Percentiles rank a stretch among this genome's conserved stretches.
Evolutionary conservation across 92 coral and sea anemone genomes (phyloP).

Genomic region (Phenganax subtilis): DNA sequence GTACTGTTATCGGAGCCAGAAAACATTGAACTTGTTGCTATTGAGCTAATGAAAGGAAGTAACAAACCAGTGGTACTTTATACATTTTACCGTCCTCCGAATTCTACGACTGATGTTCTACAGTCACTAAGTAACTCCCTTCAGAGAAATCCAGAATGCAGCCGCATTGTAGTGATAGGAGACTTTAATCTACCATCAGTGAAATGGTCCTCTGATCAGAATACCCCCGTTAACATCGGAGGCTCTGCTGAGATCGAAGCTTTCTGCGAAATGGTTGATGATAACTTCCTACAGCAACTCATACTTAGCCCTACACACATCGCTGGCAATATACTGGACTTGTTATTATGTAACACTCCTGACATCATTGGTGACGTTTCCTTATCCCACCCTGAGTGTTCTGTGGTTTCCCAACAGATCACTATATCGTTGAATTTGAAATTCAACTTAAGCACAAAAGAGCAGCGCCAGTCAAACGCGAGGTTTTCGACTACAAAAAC

Average conservation of each 20-base stretch:
- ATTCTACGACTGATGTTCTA: conserved; percentile 35
- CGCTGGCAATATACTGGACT: conserved; percentile 42
- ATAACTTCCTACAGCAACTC: conserved; percentile 38
- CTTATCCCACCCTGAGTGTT: conserved; percentile 33
- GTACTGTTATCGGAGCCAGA: conserved; percentile 45
- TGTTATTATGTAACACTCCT: conserved; percentile 11
- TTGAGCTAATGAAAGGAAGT: conserved; percentile 35
- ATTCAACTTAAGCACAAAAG: conserved; percentile 34
- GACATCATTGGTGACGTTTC: conserved; percentile 42
- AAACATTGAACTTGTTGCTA: conserved; percentile 47
- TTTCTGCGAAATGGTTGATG: conserved; percentile 42
- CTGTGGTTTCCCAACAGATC: conserved; percentile 47
- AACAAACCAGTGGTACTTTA: conserved; percentile 45
- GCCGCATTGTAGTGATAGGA: conserved; percentile 28
- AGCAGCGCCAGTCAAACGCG: conserved; percentile 40
- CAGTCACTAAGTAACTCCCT: conserved; percentile 38
- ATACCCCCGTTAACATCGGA: conserved; percentile 41
- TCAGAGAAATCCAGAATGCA: conserved; percentile 34
- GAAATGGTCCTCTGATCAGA: conserved; percentile 42
- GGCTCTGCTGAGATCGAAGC: conserved; percentile 30
- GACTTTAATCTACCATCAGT: conserved; percentile 45
- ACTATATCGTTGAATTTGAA: conserved; percentile 42
- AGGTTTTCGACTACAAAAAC: conserved; percentile 43
- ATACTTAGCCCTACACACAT: conserved; percentile 45
- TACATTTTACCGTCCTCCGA: conserved; percentile 51